Conservation (phyloP, 2,113 vertebrate genomes). For the Camarhynchus parvulus region DNA sequence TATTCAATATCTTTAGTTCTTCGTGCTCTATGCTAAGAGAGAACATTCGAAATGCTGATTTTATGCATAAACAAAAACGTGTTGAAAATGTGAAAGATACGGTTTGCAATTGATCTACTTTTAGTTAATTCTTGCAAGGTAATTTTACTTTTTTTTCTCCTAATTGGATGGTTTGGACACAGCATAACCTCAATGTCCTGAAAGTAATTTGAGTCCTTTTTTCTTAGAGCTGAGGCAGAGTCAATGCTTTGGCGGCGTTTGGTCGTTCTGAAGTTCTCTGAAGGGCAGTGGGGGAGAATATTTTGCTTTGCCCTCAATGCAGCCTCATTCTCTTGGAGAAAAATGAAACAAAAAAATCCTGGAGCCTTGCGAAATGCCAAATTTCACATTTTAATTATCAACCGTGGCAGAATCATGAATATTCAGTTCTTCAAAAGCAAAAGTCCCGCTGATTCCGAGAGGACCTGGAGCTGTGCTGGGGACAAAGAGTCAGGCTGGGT, state of each 20-base stretch:
- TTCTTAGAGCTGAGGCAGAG: conserved; percentile 30
- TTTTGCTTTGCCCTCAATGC: conserved; percentile 37
- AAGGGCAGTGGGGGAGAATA: conserved; percentile 5
- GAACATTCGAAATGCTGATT: background rate
- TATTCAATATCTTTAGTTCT: background rate
- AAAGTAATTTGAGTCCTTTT: conserved; percentile 48
- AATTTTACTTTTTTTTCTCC: background rate
- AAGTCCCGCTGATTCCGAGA: background rate
- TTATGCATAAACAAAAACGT: background rate
- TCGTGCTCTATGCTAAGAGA: background rate
- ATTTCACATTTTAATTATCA: conserved; percentile 12
- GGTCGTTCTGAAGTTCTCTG: conserved; percentile 12
- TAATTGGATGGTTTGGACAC: conserved; percentile 37
- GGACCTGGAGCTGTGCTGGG: background rate
- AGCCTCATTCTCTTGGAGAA: background rate
- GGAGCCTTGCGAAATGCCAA: background rate
- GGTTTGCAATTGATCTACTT: background rate
- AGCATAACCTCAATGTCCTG: conserved; percentile 26
- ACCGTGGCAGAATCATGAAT: background rate
- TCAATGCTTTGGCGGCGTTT: conserved; percentile 18
- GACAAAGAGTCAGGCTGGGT: background rate
- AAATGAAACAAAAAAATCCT: background rate
- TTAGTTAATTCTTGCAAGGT: conserved; percentile 36
- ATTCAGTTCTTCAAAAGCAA: background rate
- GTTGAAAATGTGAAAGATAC: background rate